Conservation (phyloP, 2,888 invertebrate genomes). For the Leptopilina myrica region DNA sequence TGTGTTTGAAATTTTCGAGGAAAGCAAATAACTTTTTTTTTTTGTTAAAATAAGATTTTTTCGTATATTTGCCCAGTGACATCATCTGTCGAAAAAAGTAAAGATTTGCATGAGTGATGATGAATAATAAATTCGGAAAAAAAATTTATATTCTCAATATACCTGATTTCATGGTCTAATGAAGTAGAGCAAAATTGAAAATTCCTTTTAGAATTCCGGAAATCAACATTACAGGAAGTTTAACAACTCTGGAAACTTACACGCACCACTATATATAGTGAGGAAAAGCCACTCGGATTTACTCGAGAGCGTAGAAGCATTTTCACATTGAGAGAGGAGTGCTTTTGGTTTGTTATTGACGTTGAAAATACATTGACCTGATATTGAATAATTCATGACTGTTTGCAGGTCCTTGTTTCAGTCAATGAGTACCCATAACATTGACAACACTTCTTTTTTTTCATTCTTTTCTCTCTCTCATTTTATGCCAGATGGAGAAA, state of each 20-base stretch:
- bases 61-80: too few species aligned
- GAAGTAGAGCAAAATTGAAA: neutral
- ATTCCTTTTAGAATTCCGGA: conserved; percentile 14
- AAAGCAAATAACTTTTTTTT: too few species aligned
- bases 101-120: conserved; percentile 11
- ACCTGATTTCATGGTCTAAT: conserved; percentile 18
- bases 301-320: conserved; percentile 16
- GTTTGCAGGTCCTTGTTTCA: neutral
- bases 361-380: conserved; percentile 26
- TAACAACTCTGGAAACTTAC: neutral
- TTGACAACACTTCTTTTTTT: too few species aligned
- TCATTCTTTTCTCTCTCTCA: neutral
- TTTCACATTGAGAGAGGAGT: conserved; percentile 5
- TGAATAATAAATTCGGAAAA: neutral
- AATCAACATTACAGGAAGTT: conserved; percentile 15
- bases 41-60: too few species aligned
- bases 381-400: conserved; percentile 33
- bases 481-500: conserved; percentile 11
- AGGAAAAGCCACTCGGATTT: neutral
- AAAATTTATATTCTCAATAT: neutral
- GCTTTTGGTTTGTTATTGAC: conserved; percentile 23
- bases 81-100: neutral
- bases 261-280: too few species aligned
- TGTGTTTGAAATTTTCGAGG: too few species aligned
- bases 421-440: neutral